Conservation (phyloP, 2,888 invertebrate species). For the Odontocolon sp. region DNA sequence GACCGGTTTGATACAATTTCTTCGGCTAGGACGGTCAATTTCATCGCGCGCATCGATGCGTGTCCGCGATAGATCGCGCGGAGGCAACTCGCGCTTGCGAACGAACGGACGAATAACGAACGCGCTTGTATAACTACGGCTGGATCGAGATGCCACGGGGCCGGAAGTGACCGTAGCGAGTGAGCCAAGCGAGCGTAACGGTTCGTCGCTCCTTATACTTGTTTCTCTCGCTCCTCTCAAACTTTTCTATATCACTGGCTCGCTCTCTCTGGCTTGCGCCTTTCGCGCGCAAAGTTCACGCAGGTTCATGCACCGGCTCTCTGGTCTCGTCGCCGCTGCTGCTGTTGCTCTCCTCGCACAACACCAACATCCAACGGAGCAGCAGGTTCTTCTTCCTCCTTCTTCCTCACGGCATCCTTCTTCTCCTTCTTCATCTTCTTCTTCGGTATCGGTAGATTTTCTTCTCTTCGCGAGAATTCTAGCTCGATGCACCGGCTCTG, state of each 20-base stretch:
- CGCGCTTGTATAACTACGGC: conserved; percentile 43
- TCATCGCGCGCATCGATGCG: too few relatives aligned
- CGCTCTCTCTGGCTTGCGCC: conserved; percentile 34
- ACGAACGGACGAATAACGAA: not conserved
- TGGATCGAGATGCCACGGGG: conserved; percentile 61
- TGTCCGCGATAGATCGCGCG: not conserved
- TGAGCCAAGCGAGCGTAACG: conserved; percentile 63
- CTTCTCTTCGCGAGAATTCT: not conserved
- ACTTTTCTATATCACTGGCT: not conserved
- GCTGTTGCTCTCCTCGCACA: conserved; percentile 16
- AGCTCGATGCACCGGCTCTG: conserved; percentile 5
- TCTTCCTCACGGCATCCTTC: conserved; percentile 23
- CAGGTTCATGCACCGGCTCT: conserved; percentile 65
- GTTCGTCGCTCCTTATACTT: conserved; percentile 55
- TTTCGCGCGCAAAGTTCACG: conserved; percentile 64
- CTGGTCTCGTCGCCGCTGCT: conserved; percentile 45
- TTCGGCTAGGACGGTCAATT: too few relatives aligned
- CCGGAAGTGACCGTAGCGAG: conserved; percentile 63
- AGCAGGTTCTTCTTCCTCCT: conserved; percentile 50
- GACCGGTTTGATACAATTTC: not conserved
- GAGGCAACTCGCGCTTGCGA: conserved; percentile 1
- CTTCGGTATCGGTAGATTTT: not conserved
- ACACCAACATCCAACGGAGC: conserved; percentile 17
- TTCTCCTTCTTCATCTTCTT: not conserved
- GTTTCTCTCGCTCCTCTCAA: conserved; percentile 14